phyloP scores from a whole-genome alignment of 1,140 invertebrate species.

The Spodoptera litura region DNA sequence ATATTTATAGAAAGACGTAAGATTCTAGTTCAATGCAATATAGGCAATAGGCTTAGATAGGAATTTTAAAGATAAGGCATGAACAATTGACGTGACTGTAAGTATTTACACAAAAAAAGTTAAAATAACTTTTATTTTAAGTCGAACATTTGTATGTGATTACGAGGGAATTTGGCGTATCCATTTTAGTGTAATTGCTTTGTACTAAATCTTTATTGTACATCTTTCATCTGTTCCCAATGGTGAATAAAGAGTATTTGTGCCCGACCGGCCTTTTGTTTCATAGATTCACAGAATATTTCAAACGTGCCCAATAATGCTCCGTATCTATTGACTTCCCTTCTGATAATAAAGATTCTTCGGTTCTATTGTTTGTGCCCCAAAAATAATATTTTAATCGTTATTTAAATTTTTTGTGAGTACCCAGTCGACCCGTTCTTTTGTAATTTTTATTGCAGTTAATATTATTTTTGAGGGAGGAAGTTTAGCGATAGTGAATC shows the following conservation, averaged over 20 bases:
- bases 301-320: slow-evolving; percentile 66
- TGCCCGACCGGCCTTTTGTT: slow-evolving; percentile 64
- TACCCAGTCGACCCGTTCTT: slow-evolving; percentile 53
- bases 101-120: slow-evolving; percentile 18
- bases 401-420: slow-evolving; percentile 68
- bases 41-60: no score
- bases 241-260: slow-evolving; percentile 62
- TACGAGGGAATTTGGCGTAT: slow-evolving; percentile 17
- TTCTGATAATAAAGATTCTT: slow-evolving; percentile 77
- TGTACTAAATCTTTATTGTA: slow-evolving; percentile 30
- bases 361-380: slow-evolving; percentile 47
- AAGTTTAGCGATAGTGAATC: slow-evolving; percentile 8
- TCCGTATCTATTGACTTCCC: slow-evolving; percentile 80
- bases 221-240: slow-evolving; percentile 50
- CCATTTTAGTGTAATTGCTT: slow-evolving; percentile 35
- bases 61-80: no score
- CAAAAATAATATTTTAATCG: slow-evolving; percentile 74
- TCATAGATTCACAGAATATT: slow-evolving; percentile 66
- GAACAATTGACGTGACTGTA: background rate
- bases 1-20: no score
- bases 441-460: slow-evolving; percentile 75
- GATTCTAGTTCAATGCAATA: no score
- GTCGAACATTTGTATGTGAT: slow-evolving; percentile 35
- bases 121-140: slow-evolving; percentile 8
- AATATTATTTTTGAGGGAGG: slow-evolving; percentile 52